These are phyloP conservation scores for Hemitrygon akajei DNA, from an alignment of 2,797 vertebrate genomes.

Conservation along the genomic window DNA sequence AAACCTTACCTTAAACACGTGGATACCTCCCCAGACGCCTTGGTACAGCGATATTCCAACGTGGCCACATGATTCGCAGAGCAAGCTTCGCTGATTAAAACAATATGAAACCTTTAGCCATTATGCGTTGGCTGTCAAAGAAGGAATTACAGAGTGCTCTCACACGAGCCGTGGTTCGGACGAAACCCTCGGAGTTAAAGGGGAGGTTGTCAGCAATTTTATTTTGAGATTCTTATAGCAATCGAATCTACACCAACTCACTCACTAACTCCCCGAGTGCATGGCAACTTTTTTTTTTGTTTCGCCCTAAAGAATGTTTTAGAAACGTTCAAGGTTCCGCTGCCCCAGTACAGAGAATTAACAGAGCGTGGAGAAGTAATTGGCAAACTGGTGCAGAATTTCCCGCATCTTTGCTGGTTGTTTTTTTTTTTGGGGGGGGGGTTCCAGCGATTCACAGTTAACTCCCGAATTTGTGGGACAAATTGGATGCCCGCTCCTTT, in stretches of 20 bases:
- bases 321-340: neutral
- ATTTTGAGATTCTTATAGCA: neutral
- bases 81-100: slow-evolving; percentile 51
- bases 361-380: too few species aligned
- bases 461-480: too few species aligned
- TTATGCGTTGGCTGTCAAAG: too few species aligned
- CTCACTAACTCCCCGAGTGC: neutral
- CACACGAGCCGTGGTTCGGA: neutral
- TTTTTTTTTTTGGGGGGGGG: too few species aligned
- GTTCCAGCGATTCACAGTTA: neutral
- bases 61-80: slow-evolving; percentile 65
- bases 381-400: neutral
- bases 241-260: too few species aligned
- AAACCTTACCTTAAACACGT: slow-evolving; percentile 65
- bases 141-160: neutral
- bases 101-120: neutral
- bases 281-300: neutral
- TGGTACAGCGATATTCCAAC: slow-evolving; percentile 61
- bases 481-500: too few species aligned
- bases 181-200: neutral
- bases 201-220: slow-evolving; percentile 48
- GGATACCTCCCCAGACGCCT: slow-evolving; percentile 56
- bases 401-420: too few species aligned
- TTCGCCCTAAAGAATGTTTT: too few species aligned
- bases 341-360: neutral